Base-by-base conservation (phyloP, 2,888 invertebrate species). In the Cataglyphis rosenhaueri region DNA sequence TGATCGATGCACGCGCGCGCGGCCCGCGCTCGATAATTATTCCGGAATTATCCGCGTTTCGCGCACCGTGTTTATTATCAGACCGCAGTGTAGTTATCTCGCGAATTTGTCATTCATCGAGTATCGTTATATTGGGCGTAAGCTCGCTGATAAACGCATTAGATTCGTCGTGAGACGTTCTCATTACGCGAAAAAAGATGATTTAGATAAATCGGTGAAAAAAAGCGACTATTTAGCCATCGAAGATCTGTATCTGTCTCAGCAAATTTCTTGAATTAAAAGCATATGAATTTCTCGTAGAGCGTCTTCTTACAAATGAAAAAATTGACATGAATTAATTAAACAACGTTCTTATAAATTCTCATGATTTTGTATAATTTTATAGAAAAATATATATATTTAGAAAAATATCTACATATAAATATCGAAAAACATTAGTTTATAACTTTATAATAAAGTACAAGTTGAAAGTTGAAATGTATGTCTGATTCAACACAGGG, bases 31-130 rank as follows among this genome's bases (percentile, higher is more conserved):
- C 52, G 70, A 73, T 68, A 84, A 84, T 84, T 74, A 74, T 75
- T 70, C 75, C 38, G 35, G 74, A 48, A 84, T 82, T 85, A 88
- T 88, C 86, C 83, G 75, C 83, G 76, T 78, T 79, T 81, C 71
- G 62, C 75, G 59, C 59, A 12, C 12, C 66, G 83, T 83, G 87
- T 86, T 89, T 89, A 89, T 89, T 89, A 89, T 88, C 85, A 87
- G 64, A 64, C 85, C 68, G 79, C 87, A 78, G 81, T 81, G 1
- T n/a, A 88, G 84, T 87, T 88, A 89, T 87, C 89, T 86, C 82
- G 79, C 81, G 84, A 88, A 89, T 89, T 89, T 89, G 87, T 88
- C 88, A 89, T 83, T 81, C 84, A 5, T 84, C 87, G 88, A 89
- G 85, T 62, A 83, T 74, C 70, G 41, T 29, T 52, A 18, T 15